Conservation (phyloP, 2,797 vertebrate genomes). For the Tauraco hartlaubi region DNA sequence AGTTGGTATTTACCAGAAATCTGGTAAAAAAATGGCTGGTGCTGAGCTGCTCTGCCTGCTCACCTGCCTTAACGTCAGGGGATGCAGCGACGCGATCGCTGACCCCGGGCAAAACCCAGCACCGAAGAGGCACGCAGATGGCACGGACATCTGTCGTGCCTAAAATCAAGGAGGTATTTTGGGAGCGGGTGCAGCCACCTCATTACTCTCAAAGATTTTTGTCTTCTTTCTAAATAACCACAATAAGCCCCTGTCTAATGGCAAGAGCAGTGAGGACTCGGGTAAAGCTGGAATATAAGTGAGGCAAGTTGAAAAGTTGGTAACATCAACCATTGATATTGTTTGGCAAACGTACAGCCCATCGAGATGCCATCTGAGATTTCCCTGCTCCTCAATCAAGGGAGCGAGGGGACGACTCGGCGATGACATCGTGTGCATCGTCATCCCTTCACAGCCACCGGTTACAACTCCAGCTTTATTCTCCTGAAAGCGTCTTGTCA, state of each 20-base stretch:
- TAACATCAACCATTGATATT: accelerated
- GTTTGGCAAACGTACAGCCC: accelerated
- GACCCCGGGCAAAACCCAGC: neutral
- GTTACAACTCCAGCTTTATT: accelerated
- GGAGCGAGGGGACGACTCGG: accelerated
- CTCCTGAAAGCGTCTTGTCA: neutral
- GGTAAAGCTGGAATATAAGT: neutral
- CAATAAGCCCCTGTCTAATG: accelerated
- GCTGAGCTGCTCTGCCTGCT: neutral
- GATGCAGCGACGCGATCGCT: accelerated
- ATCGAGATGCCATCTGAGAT: neutral
- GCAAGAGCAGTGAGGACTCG: accelerated
- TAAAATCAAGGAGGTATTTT: neutral
- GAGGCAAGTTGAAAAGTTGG: neutral
- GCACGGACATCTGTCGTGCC: neutral
- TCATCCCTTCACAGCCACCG: accelerated
- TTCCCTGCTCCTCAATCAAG: neutral
- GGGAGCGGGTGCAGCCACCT: neutral
- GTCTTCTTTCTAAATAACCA: too few species aligned
- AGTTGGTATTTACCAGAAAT: neutral
- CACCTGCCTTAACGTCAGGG: neutral
- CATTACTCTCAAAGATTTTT: accelerated
- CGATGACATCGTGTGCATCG: accelerated
- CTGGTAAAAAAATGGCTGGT: neutral
- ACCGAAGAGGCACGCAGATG: neutral